Evolutionary conservation across 1,140 invertebrate genomes (phyloP), one percentile per base, ranked within the genome.

Genomic region (Cryptotermes secundus): DNA sequence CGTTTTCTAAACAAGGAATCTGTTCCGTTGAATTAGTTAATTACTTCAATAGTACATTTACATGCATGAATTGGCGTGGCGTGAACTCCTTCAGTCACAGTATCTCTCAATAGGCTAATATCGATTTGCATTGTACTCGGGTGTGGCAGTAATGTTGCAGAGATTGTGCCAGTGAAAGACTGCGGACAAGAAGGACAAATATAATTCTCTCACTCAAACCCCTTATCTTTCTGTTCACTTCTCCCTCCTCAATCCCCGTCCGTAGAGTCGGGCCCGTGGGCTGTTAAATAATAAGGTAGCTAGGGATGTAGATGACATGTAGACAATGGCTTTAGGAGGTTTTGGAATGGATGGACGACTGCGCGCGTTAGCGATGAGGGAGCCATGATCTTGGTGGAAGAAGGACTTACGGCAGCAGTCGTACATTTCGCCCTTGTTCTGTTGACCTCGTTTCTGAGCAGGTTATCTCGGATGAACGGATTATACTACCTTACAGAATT

Each of bases 281-380:
- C 26, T 72, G 59, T 31, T 72, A 72, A 72, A 72, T 72, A 72
- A 72, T 72, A 72, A 72, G 59, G 59, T 72, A 72, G 26, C 26
- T 72, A 16, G 59, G 59, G 59, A 31, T 72, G 59, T 72, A 72
- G 59, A 72, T 72, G 59, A 72, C 59, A 72, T 72, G 59, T 72
- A 72, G 59, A 72, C 59, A 72, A 72, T 72, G 59, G 59, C 59
- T 72, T 72, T 31, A 72, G 59, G 59, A 72, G 59, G 59, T 72
- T 31, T 72, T 2, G 59, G 59, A 72, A 72, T 72, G 59, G 59
- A 72, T 72, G 59, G 59, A 72, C 59, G 59, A 31, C n/a, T 72
- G 59, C 26, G 59, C 59, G 59, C 59, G 4, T 72, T 72, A 49
- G 45, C 22, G 59, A 9, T 10, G 4, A 72, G 59, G 26, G 26